Conservation (phyloP, 2,888 invertebrate species). For the Diarsia brunnea region DNA sequence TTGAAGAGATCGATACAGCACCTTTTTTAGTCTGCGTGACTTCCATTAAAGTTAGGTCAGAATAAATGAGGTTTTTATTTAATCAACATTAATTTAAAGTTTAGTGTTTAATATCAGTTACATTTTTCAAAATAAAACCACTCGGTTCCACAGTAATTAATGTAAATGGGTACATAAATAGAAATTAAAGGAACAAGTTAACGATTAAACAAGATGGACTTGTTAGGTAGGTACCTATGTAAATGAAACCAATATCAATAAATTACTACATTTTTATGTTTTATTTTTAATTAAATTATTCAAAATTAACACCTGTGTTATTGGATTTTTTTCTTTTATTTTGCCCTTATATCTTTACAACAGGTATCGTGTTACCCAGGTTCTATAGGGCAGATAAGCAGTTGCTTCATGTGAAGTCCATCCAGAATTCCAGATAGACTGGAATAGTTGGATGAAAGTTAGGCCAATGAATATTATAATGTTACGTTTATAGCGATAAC, state of each 20-base stretch:
- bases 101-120: slow-evolving; percentile 3
- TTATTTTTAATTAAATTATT: slow-evolving; percentile 21
- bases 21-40: background rate
- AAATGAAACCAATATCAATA: background rate
- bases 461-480: too few relatives aligned
- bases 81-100: too few relatives aligned
- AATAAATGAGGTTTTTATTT: too few relatives aligned
- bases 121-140: slow-evolving; percentile 1
- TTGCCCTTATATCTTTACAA: background rate
- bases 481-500: too few relatives aligned
- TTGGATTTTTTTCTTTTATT: background rate
- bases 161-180: slow-evolving; percentile 2
- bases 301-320: slow-evolving; percentile 6
- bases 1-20: background rate
- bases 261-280: background rate
- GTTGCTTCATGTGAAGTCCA: too few relatives aligned
- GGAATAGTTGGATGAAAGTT: too few relatives aligned
- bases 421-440: too few relatives aligned
- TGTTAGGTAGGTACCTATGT: background rate
- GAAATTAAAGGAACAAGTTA: slow-evolving; percentile 15
- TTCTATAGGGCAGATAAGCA: background rate
- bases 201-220: background rate
- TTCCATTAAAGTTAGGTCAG: background rate
- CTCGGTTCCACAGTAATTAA: background rate
- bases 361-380: background rate